Conservation (phyloP, 1,140 invertebrate species). For the Helicoverpa zea region DNA sequence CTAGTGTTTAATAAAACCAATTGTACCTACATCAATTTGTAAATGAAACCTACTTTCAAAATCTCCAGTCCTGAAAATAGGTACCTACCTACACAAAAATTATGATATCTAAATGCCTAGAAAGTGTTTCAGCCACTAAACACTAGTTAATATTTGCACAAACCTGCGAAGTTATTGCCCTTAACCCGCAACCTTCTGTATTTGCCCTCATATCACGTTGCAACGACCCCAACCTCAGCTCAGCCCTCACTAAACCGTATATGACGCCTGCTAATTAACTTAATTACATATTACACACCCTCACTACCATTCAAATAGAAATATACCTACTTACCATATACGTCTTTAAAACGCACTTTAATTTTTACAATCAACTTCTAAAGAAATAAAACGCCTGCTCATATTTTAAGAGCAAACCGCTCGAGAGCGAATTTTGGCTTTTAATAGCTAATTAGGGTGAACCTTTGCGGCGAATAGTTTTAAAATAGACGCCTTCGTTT, state of each 20-base stretch:
- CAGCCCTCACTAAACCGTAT: slow-evolving; percentile 29
- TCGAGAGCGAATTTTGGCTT: slow-evolving; percentile 6
- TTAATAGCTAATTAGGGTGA: slow-evolving; percentile 26
- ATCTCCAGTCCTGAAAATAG: too few relatives aligned
- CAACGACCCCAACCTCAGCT: slow-evolving; percentile 12
- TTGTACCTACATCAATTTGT: too few relatives aligned
- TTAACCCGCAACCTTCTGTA: background rate
- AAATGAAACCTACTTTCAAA: too few relatives aligned
- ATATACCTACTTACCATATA: slow-evolving; percentile 17
- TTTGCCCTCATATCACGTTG: slow-evolving; percentile 37
- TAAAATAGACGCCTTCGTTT: slow-evolving; percentile 8
- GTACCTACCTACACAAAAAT: too few relatives aligned
- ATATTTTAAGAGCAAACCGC: slow-evolving; percentile 39
- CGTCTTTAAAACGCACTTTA: background rate
- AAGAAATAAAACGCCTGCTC: slow-evolving; percentile 36
- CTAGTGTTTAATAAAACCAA: too few relatives aligned
- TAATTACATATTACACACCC: slow-evolving; percentile 48
- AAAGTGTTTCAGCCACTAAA: background rate
- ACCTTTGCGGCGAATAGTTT: slow-evolving; percentile 32
- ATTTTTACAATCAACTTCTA: slow-evolving; percentile 26
- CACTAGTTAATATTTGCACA: background rate
- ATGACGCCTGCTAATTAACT: slow-evolving; percentile 45
- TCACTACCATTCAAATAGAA: slow-evolving; percentile 36
- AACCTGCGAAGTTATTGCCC: background rate
- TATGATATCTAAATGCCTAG: too few relatives aligned